Evolutionary conservation across 2,888 invertebrate genomes (phyloP).

Genomic region (Mantis religiosa): DNA sequence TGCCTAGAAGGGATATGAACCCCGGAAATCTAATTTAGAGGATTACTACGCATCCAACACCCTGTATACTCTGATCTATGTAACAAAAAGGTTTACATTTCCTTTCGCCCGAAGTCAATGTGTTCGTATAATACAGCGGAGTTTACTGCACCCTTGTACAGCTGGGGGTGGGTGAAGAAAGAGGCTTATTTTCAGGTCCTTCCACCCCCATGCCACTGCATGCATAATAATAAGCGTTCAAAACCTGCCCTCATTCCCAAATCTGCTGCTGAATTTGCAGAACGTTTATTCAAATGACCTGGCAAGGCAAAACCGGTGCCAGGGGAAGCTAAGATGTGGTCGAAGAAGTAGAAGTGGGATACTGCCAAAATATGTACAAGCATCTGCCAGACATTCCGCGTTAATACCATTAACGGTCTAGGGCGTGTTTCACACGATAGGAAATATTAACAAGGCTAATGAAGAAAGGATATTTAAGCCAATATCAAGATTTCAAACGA

Average conservation of each 20-base stretch:
- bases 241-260: slow-evolving; percentile 24
- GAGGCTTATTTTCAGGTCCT: slow-evolving; percentile 21
- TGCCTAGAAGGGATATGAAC: no score
- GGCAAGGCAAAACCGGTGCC: slow-evolving; percentile 24
- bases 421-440: no score
- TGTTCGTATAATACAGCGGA: not conserved
- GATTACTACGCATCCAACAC: no score
- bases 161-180: slow-evolving; percentile 4
- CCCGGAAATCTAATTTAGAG: no score
- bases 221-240: slow-evolving; percentile 26
- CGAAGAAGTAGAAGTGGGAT: not conserved
- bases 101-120: not conserved
- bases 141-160: not conserved
- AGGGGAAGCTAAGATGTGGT: slow-evolving; percentile 1
- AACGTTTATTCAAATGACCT: slow-evolving; percentile 30
- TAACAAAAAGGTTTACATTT: not conserved
- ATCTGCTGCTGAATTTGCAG: slow-evolving; percentile 29
- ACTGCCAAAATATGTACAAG: slow-evolving; percentile 21
- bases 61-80: not conserved
- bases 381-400: not conserved
- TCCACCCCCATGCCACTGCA: slow-evolving; percentile 13
- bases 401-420: no score
- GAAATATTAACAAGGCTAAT: no score
- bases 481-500: no score
- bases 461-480: no score